phyloP scores from a whole-genome alignment of 1,140 invertebrate species.

The Maniola jurtina region DNA sequence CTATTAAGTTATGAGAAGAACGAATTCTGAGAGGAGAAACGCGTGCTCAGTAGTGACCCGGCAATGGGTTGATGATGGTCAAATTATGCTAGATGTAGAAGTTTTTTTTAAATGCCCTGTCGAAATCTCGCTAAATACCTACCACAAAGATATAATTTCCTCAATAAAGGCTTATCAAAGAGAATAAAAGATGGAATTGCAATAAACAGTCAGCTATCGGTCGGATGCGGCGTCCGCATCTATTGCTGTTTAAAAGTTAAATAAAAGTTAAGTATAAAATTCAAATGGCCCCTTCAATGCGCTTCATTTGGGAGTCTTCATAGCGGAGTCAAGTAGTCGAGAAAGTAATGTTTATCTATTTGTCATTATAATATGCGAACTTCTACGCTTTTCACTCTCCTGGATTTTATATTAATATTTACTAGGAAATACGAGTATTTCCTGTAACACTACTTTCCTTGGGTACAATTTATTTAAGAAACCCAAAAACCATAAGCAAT shows the following conservation, averaged over 20 bases:
- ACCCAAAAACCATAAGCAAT: too few species aligned
- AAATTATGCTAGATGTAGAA: too few species aligned
- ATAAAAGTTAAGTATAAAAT: constrained; percentile 43
- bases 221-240: constrained; percentile 8
- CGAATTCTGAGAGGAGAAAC: too few species aligned
- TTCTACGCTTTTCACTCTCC: constrained; percentile 16
- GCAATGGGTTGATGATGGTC: too few species aligned
- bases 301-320: constrained; percentile 38
- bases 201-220: constrained; percentile 24
- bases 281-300: constrained; percentile 38
- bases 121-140: neutral
- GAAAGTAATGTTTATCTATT: constrained; percentile 30
- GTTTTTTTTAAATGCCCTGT: too few species aligned
- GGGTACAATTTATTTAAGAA: too few species aligned
- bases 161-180: constrained; percentile 26
- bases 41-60: too few species aligned
- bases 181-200: constrained; percentile 20
- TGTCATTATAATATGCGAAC: constrained; percentile 30
- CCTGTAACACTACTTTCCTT: too few species aligned
- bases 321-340: constrained; percentile 28
- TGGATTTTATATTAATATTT: constrained; percentile 11
- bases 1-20: too few species aligned
- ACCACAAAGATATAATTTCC: neutral
- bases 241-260: constrained; percentile 38
- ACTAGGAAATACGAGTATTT: too few species aligned